Evolutionary conservation across 1,140 invertebrate genomes (phyloP), one percentile per base, ranked within the genome.

Genomic region (Calosoma granatense): DNA sequence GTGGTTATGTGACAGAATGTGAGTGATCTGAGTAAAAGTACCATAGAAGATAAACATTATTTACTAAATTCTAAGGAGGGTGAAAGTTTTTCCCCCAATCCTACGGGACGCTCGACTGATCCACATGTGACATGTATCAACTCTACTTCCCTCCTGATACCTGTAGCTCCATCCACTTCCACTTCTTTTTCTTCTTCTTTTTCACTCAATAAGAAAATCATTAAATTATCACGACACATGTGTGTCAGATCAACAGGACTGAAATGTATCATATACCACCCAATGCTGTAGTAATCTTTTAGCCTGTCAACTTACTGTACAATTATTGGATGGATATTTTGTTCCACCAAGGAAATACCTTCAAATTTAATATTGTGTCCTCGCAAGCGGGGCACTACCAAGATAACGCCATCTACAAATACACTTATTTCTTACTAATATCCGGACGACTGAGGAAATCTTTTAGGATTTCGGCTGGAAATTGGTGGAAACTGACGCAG

Each of bases 181-280:
- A 36, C 26, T 9, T n/a, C n/a, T n/a, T n/a, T n/a, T n/a, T n/a
- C n/a, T n/a, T n/a, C 6, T 36, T 47, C 15, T 6, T 47, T 17
- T 47, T 47, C 15, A 47, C 41, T 47, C 41, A 47, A 47, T 47
- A 47, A 47, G 41, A 17, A 47, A 12, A 47, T 47, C 41, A 47
- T 47, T 47, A 47, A 47, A 47, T 47, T 47, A 47, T n/a, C 41
- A 47, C 15, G 3, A 36, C 9, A 47, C 41, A 47, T 14, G 4
- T 30, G 26, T 30, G 26, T 30, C 26, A 30, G 26, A 6, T 30
- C n/a, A n/a, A n/a, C n/a, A n/a, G n/a, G n/a, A n/a, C n/a, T n/a
- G n/a, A n/a, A n/a, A n/a, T n/a, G n/a, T n/a, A n/a, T n/a, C n/a
- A n/a, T n/a, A n/a, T 30, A 6, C 26, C 26, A 6, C 26, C 26